These are phyloP conservation scores for Meleagris gallopavo DNA, from an alignment of 2,113 vertebrate species.

Conservation along the genomic window DNA sequence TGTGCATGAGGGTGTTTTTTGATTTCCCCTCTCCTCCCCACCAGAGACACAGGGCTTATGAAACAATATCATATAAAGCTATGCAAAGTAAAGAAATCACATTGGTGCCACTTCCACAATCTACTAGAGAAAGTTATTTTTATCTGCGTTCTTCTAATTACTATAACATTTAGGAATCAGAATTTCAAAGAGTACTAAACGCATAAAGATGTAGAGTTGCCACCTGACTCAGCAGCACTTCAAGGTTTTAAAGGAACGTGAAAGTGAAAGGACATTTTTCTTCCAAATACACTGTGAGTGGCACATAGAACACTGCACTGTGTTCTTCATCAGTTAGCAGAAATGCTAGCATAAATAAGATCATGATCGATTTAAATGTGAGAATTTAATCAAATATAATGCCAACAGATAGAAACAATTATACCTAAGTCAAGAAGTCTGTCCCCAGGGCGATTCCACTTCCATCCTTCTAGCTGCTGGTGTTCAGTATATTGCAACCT, in stretches of 20 bases:
- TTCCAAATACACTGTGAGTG: not conserved
- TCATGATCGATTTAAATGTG: not conserved
- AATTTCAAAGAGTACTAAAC: not conserved
- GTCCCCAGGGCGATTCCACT: conserved; percentile 86
- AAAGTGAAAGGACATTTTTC: not conserved
- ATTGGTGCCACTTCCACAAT: not conserved
- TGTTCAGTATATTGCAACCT: conserved; percentile 84
- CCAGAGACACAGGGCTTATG: not conserved
- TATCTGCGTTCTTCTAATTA: not conserved
- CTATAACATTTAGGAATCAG: not conserved
- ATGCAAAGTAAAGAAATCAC: rapidly evolving
- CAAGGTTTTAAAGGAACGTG: not conserved
- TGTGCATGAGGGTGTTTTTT: not conserved
- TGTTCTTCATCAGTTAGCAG: not conserved
- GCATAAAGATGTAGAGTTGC: not conserved
- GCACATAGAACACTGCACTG: not conserved
- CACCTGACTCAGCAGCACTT: not conserved
- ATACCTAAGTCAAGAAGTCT: conserved; percentile 83
- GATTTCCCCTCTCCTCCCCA: not conserved
- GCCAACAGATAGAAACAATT: not conserved
- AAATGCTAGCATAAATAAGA: not conserved
- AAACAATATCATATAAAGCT: not conserved
- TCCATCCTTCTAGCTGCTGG: conserved; percentile 86
- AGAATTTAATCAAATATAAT: not conserved
- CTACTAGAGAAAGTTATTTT: not conserved